Evolutionary conservation across 2,113 vertebrate genomes (phyloP), one percentile per base, ranked within the genome.

Genomic region (Cavia porcellus): DNA sequence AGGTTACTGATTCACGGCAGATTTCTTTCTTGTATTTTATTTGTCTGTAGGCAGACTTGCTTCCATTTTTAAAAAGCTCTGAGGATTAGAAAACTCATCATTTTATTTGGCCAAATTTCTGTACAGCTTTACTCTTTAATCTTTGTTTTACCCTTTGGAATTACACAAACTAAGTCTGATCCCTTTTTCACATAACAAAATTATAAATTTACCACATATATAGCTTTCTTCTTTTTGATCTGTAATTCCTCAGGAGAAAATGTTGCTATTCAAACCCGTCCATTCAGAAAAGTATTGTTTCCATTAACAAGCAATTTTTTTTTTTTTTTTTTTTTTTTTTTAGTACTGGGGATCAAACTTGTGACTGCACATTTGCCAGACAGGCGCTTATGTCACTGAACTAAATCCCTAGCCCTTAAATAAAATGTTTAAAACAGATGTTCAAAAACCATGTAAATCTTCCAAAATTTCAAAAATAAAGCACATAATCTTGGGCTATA

Each of bases 121-220:
- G 25, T 47, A 64, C 5, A 86, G 77, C 55, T 83, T 42, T 83
- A 47, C 47, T 12, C 55, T 94, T 79, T 93, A 79, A 83, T 96
- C 89, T 88, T 86, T 85, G 22, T 68, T 93, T 96, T 47, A 2
- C 72, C 59, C 64, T 61, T 10, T 93, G 86, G 95, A 97, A 95
- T 97, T 96, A 84, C 7, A 84, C 32, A 74, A 50, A 79, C 28
- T 94, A 90, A 88, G 45, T 77, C 28, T 55, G 17, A 91, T 95
- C 59, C 66, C 9, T 93, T 96, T 77, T 94, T 74, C 82, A 97
- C 74, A 93, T 38, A 92, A 93, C 88, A 97, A 74, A 94, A 97
- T 96, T 28, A 96, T 61, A 25, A 77, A 66, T 95, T 88, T 85
- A 72, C 1, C n/a, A 22, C 24, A 77, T 10, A 86, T 2, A 82